These are phyloP conservation scores for Diloba caeruleocephala DNA, from an alignment of 2,888 invertebrate genomes.

Conservation along the genomic window DNA sequence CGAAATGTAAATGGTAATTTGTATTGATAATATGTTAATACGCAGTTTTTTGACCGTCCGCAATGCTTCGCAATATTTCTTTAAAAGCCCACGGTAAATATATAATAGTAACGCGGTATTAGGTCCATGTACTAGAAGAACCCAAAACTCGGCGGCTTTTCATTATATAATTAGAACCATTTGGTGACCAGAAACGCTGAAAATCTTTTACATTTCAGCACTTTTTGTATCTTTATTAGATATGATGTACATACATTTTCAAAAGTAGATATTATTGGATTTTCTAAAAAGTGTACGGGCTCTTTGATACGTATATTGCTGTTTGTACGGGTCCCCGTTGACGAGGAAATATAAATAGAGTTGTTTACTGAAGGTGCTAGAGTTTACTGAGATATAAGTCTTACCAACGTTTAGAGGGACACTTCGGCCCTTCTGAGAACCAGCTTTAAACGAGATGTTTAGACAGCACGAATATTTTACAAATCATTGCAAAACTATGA, in stretches of 20 bases:
- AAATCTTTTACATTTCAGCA: slow-evolving; percentile 31
- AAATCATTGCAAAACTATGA: too few species aligned
- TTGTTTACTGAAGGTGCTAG: slow-evolving; percentile 70
- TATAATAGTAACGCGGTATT: slow-evolving; percentile 32
- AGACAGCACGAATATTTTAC: slow-evolving; percentile 22
- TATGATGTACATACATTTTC: too few species aligned
- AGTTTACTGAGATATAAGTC: slow-evolving; percentile 69
- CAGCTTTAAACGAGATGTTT: slow-evolving; percentile 40
- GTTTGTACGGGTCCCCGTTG: slow-evolving; percentile 73
- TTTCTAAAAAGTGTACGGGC: too few species aligned
- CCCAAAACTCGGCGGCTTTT: slow-evolving; percentile 36
- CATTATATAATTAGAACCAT: slow-evolving; percentile 38
- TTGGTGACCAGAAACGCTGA: slow-evolving; percentile 26
- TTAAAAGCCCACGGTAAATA: slow-evolving; percentile 20
- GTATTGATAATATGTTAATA: too few species aligned
- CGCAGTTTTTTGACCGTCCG: too few species aligned
- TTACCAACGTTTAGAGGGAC: slow-evolving; percentile 44
- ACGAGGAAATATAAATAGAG: slow-evolving; percentile 69
- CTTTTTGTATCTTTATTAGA: slow-evolving; percentile 47
- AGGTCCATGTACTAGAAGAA: slow-evolving; percentile 33
- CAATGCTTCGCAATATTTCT: too few species aligned
- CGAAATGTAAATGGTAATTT: too few species aligned
- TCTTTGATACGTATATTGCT: slow-evolving; percentile 67
- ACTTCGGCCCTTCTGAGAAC: slow-evolving; percentile 37
- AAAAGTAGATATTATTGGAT: too few species aligned